Evolutionary conservation across 2,113 vertebrate genomes (phyloP).

Genomic region (Brachyhypopomus occidentalis): DNA sequence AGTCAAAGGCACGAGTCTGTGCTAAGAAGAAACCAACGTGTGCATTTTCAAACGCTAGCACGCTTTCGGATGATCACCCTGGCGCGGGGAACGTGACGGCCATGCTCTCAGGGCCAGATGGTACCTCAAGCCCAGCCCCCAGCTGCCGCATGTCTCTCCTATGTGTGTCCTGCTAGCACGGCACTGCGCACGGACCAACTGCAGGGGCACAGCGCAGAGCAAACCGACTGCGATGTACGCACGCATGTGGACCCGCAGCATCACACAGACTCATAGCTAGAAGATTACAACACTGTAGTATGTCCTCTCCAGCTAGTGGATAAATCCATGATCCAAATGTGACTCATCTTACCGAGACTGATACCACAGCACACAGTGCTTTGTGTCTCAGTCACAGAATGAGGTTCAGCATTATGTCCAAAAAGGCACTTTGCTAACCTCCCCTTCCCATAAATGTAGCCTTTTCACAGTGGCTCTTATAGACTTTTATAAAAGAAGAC

Average conservation of each 20-base stretch:
- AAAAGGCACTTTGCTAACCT: not conserved
- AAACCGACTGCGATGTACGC: not conserved
- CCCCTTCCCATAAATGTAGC: not conserved
- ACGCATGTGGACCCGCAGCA: not conserved
- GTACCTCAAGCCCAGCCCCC: slow-evolving; percentile 12
- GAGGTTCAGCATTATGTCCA: not conserved
- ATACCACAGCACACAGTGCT: not conserved
- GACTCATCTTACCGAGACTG: not conserved
- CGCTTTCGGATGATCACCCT: not conserved
- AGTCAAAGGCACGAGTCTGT: not conserved
- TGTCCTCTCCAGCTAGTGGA: not conserved
- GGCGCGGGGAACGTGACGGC: not conserved
- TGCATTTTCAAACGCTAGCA: slow-evolving; percentile 1
- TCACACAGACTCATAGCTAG: not conserved
- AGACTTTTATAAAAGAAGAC: slow-evolving; percentile 1
- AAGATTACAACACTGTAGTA: not conserved
- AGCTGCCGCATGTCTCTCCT: slow-evolving; percentile 25
- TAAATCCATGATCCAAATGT: not conserved
- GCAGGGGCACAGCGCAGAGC: not conserved
- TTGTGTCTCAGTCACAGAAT: not conserved
- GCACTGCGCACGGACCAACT: not conserved
- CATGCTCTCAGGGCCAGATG: slow-evolving; percentile 38
- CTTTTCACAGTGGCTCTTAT: not conserved
- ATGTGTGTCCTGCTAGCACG: slow-evolving; percentile 31
- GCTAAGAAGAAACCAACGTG: not conserved